Percentiles rank a stretch among this genome's conserved stretches.
Conservation (phyloP, 1,140 invertebrate genomes). For the Probaryconus sp. region DNA sequence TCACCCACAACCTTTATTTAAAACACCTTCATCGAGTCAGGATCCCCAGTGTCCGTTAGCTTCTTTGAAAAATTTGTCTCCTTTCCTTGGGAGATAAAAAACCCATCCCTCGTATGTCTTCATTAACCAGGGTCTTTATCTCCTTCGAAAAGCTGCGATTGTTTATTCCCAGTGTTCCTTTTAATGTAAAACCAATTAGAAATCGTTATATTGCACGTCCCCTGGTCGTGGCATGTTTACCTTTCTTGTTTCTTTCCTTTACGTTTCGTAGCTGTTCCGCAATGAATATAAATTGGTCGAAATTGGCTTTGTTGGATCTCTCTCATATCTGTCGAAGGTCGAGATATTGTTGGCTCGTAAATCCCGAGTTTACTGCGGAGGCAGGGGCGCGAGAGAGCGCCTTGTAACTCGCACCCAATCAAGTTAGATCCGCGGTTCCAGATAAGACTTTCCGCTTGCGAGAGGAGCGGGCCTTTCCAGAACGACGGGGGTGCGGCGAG, state of each 20-base stretch:
- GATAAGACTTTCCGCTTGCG: conserved; percentile 66
- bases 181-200: neutral
- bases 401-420: conserved; percentile 78
- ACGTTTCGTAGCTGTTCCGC: no score
- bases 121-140: no score
- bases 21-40: no score
- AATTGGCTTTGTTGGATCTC: conserved; percentile 4
- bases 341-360: conserved; percentile 24
- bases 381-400: conserved; percentile 69
- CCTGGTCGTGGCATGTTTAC: no score
- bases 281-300: conserved; percentile 9
- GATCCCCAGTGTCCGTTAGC: no score
- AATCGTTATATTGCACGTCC: neutral
- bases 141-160: no score
- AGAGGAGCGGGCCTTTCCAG: conserved; percentile 21
- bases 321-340: conserved; percentile 22
- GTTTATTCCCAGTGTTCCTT: neutral
- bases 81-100: no score
- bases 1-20: no score
- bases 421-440: conserved; percentile 73
- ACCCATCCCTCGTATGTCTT: no score
- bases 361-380: conserved; percentile 59
- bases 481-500: conserved; percentile 65
- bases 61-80: no score
- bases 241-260: neutral